A percentile compares a stretch with the other conserved stretches of the same genome.
Evolutionary conservation across 2,797 vertebrate species (phyloP).

Genomic region (Eulemur mongoz): DNA sequence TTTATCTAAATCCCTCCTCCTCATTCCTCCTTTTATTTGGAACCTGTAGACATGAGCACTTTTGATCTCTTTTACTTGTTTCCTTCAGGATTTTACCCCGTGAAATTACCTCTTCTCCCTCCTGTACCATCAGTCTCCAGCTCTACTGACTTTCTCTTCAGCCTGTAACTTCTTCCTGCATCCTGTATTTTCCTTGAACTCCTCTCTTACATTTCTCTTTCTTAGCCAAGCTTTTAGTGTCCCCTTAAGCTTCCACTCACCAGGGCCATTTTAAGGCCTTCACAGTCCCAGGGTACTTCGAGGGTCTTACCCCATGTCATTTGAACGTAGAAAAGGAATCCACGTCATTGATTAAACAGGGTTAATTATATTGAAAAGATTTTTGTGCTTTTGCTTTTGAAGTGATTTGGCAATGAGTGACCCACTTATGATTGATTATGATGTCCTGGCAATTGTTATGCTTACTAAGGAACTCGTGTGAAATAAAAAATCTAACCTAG

Average conservation of each 20-base stretch:
- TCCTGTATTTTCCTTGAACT: background rate
- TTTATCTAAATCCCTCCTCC: background rate
- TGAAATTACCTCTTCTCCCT: background rate
- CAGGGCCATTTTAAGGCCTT: background rate
- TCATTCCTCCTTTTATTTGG: background rate
- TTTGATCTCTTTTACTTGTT: background rate
- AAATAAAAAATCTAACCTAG: background rate
- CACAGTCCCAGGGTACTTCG: background rate
- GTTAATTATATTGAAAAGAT: slow-evolving; percentile 4
- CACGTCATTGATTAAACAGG: background rate
- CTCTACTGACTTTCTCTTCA: background rate
- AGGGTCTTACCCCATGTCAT: background rate
- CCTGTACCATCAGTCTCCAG: background rate
- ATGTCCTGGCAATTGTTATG: slow-evolving; percentile 21
- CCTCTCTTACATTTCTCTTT: background rate
- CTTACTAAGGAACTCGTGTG: slow-evolving; percentile 32
- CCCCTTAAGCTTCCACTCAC: background rate
- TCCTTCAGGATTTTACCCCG: background rate
- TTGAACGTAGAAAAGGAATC: background rate
- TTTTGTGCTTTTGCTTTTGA: slow-evolving; percentile 36
- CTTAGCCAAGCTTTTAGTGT: background rate
- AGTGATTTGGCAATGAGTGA: background rate
- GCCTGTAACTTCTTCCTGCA: background rate
- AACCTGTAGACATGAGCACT: background rate
- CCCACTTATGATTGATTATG: background rate